Base-by-base conservation (phyloP, 2,113 vertebrate genomes). In the Oncorhynchus gorbuscha region DNA sequence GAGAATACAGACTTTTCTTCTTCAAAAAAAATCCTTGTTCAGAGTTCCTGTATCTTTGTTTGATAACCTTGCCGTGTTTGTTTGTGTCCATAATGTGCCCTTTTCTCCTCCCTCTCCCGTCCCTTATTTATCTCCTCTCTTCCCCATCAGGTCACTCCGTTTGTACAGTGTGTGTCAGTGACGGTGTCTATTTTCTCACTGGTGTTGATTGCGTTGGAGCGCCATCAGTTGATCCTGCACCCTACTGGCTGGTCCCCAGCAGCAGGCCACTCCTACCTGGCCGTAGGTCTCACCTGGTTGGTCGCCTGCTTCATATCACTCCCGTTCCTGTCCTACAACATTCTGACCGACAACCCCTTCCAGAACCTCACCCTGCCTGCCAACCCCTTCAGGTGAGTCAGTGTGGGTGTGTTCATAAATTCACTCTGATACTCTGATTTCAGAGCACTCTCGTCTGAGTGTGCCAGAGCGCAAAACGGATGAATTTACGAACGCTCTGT, bases 151-250 rank as follows among this genome's bases (percentile, higher is more conserved):
- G 88, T 92, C 79, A 94, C 92, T 0, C 91, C 92, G 12, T 94
- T 94, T 22, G 85, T 92, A 0, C 93, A 94, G 89, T 94, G 93
- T 74, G 87, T 90, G 73, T 94, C 93, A 0, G 90, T 94, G 80
- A 94, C 92, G 0, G 93, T 94, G 11, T 94, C 93, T 0, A 83
- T 93, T 78, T 87, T 93, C 74, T 94, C 93, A 0, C 69, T 94
- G 76, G 92, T 93, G 73, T 89, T 94, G 73, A 93, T 94, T 16
- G 92, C 93, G 48, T 84, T 94, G 86, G 93, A 94, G 86, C 88
- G 93, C 0, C 92, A 94, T 81, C 93, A 94, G 81, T 90, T 94
- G 58, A 94, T 94, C 82, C 88, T 94, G 62, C 86, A 94, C 64
- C 93, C 93, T 13, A 94, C 93, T 0, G 93, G 93, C 24, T 93